Percentiles rank a stretch among this genome's conserved stretches.
Evolutionary conservation across 2,797 vertebrate species (phyloP).

Genomic region (Eutrigla gurnardus): DNA sequence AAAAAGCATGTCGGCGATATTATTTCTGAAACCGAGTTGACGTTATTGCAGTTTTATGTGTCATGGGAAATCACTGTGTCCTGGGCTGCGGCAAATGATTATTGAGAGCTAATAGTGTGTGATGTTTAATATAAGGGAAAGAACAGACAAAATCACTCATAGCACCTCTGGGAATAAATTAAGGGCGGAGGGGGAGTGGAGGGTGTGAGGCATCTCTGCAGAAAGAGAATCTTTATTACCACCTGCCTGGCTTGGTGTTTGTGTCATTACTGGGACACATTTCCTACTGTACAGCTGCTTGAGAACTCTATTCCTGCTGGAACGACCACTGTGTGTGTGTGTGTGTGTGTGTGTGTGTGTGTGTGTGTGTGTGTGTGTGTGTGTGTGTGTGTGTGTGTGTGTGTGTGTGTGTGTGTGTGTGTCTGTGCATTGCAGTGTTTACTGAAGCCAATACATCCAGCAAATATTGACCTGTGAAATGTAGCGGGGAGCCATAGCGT

Average conservation of each 20-base stretch:
- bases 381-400: conserved; percentile 30
- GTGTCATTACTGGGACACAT: conserved; percentile 74
- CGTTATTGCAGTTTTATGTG: conserved; percentile 92
- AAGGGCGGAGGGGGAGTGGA: conserved; percentile 83
- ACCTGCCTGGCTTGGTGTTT: conserved; percentile 76
- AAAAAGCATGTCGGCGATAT: conserved; percentile 84
- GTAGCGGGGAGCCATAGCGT: conserved; percentile 43
- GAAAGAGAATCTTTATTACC: conserved; percentile 92
- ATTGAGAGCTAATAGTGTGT: conserved; percentile 93
- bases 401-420: not conserved
- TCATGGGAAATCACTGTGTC: conserved; percentile 95
- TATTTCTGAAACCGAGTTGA: conserved; percentile 87
- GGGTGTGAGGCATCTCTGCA: conserved; percentile 85
- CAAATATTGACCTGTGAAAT: conserved; percentile 80
- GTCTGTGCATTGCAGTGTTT: conserved; percentile 63
- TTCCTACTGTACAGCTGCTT: conserved; percentile 61
- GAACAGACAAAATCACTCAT: conserved; percentile 85
- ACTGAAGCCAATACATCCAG: conserved; percentile 70
- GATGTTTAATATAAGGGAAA: conserved; percentile 90
- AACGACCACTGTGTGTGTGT: conserved; percentile 45
- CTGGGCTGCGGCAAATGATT: conserved; percentile 88
- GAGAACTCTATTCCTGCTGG: conserved; percentile 65
- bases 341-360: no score
- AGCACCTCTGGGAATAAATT: conserved; percentile 91
- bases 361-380: conserved; percentile 30